Base-by-base conservation (phyloP, 2,113 vertebrate species). In the Andinoacara biseriatus region DNA sequence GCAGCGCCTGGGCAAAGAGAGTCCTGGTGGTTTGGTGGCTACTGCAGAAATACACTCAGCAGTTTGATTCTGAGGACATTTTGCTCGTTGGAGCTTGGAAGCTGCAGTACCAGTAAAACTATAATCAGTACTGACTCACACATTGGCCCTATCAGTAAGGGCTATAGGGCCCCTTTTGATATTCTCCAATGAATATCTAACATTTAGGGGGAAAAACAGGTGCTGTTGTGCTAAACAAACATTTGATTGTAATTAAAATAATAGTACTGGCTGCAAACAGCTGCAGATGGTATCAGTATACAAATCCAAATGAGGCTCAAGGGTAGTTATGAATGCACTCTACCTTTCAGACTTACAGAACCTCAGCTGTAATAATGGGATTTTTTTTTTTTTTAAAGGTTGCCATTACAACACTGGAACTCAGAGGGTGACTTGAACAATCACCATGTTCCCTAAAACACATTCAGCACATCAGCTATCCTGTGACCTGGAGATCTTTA, bases 401-500 rank as follows among this genome's bases (percentile, higher is more conserved):
- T n/a, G 80, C 69, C 49, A 84, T 52, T 7, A 35, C 38, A 75
- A 26, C 33, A 20, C 60, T 82, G 83, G 9, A 56, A 14, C 69
- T 87, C 62, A 83, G 46, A 84, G 49, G 63, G 31, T 2, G 18
- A 90, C 58, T 74, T 18, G 69, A 56, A 76, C 58, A 78, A 74
- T 84, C 80, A 86, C 29, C 46, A 46, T 88, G 78, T 63, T 91
- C 61, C 31, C 24, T 85, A 90, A 87, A 85, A 87, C 88, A 90
- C 4, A 38, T 80, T 81, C 61, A 84, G 54, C 78, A 88, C 78
- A 82, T 49, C 2, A 20, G 81, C 89, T 88, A 88, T 84, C 83
- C 80, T 75, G 2, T 80, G 78, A 87, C 67, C 75, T 80, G 22
- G 20, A 86, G 87, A 91, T 91, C 58, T 85, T 91, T 86, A 88